Base-by-base conservation (phyloP, 2,797 vertebrate species). In the Rhabdophis nuchalis region DNA sequence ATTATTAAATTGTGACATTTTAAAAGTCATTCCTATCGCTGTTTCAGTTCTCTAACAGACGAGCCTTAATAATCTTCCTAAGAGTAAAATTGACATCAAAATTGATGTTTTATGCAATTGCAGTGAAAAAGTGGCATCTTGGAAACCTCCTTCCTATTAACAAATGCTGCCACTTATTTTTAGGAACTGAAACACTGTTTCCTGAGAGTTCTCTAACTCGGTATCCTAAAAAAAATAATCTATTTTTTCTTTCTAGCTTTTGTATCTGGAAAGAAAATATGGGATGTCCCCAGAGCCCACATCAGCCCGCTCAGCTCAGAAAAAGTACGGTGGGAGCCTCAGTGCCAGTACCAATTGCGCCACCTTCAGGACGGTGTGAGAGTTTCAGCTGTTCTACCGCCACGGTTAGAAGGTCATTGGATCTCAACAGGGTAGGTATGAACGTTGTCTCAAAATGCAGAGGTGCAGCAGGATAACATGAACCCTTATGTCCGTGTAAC, bases 351-450 rank as follows among this genome's bases (percentile, higher is more conserved):
- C 95, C 97, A 97, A 94, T 96, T 97, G 89, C 98, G 93, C 96
- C 98, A 97, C 96, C 97, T 97, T 92, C 97, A 98, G 96, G 97
- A 98, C 82, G 96, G 96, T 86, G 96, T 95, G 18, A 96, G 95
- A 92, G 97, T 98, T 95, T 97, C 98, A 46, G 97, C 97, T 2
- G 96, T 97, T 57, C 93, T 98, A 87, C 98, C 98, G 2, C 98
- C 98, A 11, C 97, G 96, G 88, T 97, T 99, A 89, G 97, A 98
- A 0, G 98, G 98, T 8, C 98, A 97, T 23, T 99, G 98, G 99
- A 97, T 99, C 94, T 99, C 98, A 93, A 98, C 98, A 5, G 98
- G 98, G 98, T 98, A 96, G 96, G 98, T 98, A 96, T 96, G 95
- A 58, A 27, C 14, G 1, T 50, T 50, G 27, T 12, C 50, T 60